A percentile compares a stretch with the other conserved stretches of the same genome.
These are phyloP conservation scores for Betta splendens DNA, from an alignment of 2,797 vertebrate species.

Conservation along the genomic window DNA sequence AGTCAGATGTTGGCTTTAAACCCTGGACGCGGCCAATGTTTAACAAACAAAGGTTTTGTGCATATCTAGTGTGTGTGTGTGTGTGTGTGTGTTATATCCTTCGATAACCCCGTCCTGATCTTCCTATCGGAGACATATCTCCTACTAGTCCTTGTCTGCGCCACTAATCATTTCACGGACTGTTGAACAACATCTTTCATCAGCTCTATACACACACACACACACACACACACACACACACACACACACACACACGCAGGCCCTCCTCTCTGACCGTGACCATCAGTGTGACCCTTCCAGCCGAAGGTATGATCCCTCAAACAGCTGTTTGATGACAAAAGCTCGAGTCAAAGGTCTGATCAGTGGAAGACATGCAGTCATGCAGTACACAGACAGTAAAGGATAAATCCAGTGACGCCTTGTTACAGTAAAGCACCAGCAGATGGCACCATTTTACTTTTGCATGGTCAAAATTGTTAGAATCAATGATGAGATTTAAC, in stretches of 20 bases:
- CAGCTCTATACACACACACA: conserved; percentile 6
- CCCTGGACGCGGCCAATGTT: conserved; percentile 54
- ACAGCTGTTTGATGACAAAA: too few relatives aligned
- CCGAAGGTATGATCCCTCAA: too few relatives aligned
- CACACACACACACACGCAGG: conserved; percentile 1
- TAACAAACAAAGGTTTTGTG: conserved; percentile 48
- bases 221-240: background rate
- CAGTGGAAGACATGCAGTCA: too few relatives aligned
- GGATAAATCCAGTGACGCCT: too few relatives aligned
- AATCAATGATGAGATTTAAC: background rate
- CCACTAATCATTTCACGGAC: conserved; percentile 58
- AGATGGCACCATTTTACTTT: conserved; percentile 61
- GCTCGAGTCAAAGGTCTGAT: too few relatives aligned
- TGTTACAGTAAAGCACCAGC: conserved; percentile 35
- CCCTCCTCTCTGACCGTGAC: too few relatives aligned
- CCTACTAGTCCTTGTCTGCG: conserved; percentile 39
- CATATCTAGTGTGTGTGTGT: conserved; percentile 21
- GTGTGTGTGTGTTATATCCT: conserved; percentile 36
- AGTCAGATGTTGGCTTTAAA: conserved; percentile 65
- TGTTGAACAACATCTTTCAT: conserved; percentile 60
- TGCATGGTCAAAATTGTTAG: background rate
- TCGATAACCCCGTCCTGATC: conserved; percentile 52
- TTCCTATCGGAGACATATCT: conserved; percentile 43
- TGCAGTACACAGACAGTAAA: too few relatives aligned
- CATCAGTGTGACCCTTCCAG: too few relatives aligned